A percentile compares a stretch with the other conserved stretches of the same genome.
Conservation (phyloP, 2,797 vertebrate genomes). For the Anguilla anguilla region DNA sequence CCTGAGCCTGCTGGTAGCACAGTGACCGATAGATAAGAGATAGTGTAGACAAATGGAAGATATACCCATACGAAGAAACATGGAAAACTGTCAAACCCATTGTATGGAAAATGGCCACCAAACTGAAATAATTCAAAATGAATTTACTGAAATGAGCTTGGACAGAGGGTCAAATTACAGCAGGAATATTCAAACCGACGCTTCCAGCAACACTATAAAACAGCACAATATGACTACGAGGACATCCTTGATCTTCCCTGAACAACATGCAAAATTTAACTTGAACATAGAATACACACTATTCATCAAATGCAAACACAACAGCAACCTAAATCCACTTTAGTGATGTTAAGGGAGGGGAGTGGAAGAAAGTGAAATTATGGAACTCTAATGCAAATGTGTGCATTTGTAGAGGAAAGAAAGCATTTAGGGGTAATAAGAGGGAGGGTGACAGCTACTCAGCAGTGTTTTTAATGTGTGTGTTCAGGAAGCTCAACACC, state of each 20-base stretch:
- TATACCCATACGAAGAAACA: neutral
- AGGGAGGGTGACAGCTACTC: conserved; percentile 73
- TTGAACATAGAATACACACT: neutral
- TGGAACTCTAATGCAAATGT: conserved; percentile 31
- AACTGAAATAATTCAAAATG: neutral
- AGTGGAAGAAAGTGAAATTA: conserved; percentile 16
- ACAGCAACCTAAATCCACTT: conserved; percentile 22
- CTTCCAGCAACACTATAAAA: neutral
- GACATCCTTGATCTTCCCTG: neutral
- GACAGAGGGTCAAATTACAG: neutral
- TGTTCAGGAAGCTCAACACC: conserved; percentile 89
- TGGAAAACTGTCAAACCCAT: neutral
- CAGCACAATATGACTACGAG: neutral
- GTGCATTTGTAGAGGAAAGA: conserved; percentile 36
- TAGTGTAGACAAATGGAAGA: conserved; percentile 32
- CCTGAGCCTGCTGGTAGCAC: conserved; percentile 37
- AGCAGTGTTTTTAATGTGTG: conserved; percentile 78
- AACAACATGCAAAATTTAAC: neutral
- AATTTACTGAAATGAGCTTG: neutral
- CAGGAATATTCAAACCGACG: neutral
- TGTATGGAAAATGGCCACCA: neutral
- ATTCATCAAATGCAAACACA: neutral
- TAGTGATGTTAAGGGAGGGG: neutral
- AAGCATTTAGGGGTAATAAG: conserved; percentile 73
- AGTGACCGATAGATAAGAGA: conserved; percentile 40